Evolutionary conservation across 2,113 vertebrate genomes (phyloP).

Genomic region (Phyllostomus discolor): DNA sequence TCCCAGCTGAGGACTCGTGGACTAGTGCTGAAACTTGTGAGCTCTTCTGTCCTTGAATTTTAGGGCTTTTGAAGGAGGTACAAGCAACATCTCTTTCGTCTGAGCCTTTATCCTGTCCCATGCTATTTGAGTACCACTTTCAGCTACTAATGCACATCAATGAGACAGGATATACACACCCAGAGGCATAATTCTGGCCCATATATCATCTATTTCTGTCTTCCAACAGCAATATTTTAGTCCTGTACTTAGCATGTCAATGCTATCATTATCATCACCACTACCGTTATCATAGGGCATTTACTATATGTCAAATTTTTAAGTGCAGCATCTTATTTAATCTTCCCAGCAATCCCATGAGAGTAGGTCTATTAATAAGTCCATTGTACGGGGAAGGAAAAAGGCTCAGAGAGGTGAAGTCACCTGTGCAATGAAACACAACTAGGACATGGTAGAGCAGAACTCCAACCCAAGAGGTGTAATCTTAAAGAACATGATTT

Average conservation of each 20-base stretch:
- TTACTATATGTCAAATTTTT: not conserved
- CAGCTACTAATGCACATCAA: slow-evolving; percentile 23
- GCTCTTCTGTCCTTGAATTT: slow-evolving; percentile 17
- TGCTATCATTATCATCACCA: not conserved
- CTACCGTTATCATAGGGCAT: not conserved
- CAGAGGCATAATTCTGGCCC: not conserved
- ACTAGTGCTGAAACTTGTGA: not conserved
- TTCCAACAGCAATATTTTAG: slow-evolving; percentile 5
- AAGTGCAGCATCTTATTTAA: not conserved
- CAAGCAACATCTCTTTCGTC: not conserved
- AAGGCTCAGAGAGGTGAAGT: not conserved
- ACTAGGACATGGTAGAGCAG: not conserved
- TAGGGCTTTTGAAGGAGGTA: not conserved
- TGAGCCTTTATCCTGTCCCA: not conserved
- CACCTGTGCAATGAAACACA: not conserved
- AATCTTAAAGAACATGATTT: not conserved
- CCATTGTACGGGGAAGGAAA: not conserved
- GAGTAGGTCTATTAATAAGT: not conserved
- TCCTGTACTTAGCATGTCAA: not conserved
- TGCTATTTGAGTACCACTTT: not conserved
- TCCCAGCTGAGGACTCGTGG: not conserved
- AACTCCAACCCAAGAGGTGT: not conserved
- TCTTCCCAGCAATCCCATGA: not conserved
- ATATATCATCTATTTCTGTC: not conserved
- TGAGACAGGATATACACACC: not conserved